Evolutionary conservation across 2,888 invertebrate genomes (phyloP).

Genomic region (Phania funesta): DNA sequence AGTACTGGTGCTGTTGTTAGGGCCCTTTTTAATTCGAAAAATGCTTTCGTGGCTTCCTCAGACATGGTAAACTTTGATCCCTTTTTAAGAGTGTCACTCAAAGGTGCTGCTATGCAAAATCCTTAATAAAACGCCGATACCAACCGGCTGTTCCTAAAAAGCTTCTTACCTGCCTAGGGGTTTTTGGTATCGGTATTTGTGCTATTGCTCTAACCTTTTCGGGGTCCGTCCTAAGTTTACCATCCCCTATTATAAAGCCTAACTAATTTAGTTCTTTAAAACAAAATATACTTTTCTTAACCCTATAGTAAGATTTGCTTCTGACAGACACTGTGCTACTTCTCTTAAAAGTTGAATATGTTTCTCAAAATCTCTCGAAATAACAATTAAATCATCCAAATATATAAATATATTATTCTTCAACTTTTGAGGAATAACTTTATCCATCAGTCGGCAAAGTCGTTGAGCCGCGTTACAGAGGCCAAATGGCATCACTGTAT

Average conservation of each 20-base stretch:
- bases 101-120: too few relatives aligned
- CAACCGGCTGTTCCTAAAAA: not conserved
- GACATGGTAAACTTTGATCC: too few relatives aligned
- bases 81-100: too few relatives aligned
- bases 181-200: not conserved
- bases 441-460: not conserved
- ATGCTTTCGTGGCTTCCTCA: not conserved
- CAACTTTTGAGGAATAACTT: not conserved
- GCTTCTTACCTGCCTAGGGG: not conserved
- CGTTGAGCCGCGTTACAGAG: slow-evolving; percentile 7
- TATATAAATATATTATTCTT: slow-evolving; percentile 44
- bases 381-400: slow-evolving; percentile 33
- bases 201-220: not conserved
- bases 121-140: too few relatives aligned
- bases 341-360: too few relatives aligned
- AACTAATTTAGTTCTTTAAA: not conserved
- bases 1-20: not conserved
- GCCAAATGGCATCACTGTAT: not conserved
- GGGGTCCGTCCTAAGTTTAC: not conserved
- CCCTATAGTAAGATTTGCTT: too few relatives aligned
- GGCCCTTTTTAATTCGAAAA: not conserved
- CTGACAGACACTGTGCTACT: too few relatives aligned
- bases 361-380: not conserved
- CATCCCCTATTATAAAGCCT: not conserved
- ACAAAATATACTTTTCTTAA: not conserved